Percentiles rank a stretch among this genome's conserved stretches.
Conservation (phyloP, 2,888 invertebrate species). For the Polyploca ridens region DNA sequence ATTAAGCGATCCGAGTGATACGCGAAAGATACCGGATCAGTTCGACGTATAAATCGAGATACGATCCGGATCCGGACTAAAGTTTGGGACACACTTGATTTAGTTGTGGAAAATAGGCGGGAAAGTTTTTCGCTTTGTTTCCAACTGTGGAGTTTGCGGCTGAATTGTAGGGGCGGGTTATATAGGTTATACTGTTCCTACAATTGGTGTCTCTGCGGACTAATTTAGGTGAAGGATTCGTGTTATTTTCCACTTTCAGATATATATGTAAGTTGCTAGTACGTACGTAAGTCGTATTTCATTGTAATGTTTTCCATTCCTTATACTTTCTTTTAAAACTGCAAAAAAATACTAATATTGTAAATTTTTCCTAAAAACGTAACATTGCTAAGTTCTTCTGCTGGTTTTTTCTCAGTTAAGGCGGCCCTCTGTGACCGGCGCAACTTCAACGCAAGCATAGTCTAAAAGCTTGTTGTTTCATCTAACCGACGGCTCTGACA, state of each 20-base stretch:
- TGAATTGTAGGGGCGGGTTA: background rate
- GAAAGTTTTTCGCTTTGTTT: conserved; percentile 29
- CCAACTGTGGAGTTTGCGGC: conserved; percentile 12
- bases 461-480: too few species aligned
- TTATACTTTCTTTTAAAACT: too few species aligned
- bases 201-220: background rate
- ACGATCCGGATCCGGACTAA: conserved; percentile 37
- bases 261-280: background rate
- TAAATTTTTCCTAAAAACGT: too few species aligned
- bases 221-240: background rate
- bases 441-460: too few species aligned
- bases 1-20: conserved; percentile 79
- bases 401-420: too few species aligned
- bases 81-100: conserved; percentile 51
- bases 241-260: background rate
- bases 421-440: too few species aligned
- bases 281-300: too few species aligned
- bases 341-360: too few species aligned
- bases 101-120: conserved; percentile 43
- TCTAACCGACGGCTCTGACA: too few species aligned
- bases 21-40: conserved; percentile 44
- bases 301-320: too few species aligned
- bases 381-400: too few species aligned
- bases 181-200: background rate
- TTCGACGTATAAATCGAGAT: conserved; percentile 53